phyloP scores from a whole-genome alignment of 2,888 invertebrate species.

The Salticus scenicus region DNA sequence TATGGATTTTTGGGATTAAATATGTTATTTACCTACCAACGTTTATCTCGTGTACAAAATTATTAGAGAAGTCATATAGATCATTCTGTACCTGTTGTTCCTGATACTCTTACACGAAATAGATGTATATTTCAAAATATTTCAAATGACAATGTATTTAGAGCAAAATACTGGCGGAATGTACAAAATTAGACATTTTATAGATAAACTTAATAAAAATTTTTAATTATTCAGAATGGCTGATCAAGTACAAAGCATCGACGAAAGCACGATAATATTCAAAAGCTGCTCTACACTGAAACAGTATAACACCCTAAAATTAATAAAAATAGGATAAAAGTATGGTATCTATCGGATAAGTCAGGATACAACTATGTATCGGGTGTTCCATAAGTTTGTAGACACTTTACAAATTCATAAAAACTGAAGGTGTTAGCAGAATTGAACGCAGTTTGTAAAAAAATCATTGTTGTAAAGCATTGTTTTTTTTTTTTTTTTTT shows the following conservation, averaged over 20 bases:
- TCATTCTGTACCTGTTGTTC: slow-evolving; percentile 10
- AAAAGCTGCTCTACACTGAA: slow-evolving; percentile 22
- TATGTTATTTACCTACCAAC: slow-evolving; percentile 13
- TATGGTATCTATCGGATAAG: slow-evolving; percentile 36
- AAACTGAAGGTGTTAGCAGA: no score
- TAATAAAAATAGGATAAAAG: slow-evolving; percentile 36
- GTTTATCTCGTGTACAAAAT: background rate
- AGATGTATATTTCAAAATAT: background rate
- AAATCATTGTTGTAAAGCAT: no score
- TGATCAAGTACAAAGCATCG: slow-evolving; percentile 23
- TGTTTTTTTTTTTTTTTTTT: no score
- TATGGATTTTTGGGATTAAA: slow-evolving; percentile 29
- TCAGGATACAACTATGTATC: slow-evolving; percentile 40
- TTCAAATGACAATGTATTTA: background rate
- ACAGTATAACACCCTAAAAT: slow-evolving; percentile 27
- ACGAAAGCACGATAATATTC: slow-evolving; percentile 34
- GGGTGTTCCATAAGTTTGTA: no score
- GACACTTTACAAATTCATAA: no score
- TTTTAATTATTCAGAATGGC: slow-evolving; percentile 21
- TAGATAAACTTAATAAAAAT: slow-evolving; percentile 3
- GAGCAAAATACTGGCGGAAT: background rate
- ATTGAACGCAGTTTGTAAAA: no score
- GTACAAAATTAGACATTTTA: slow-evolving; percentile 1
- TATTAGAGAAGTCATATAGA: slow-evolving; percentile 18
- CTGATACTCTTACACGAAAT: background rate